Evolutionary conservation across 2,888 invertebrate species (phyloP).

Genomic region (Nomada fabriciana): DNA sequence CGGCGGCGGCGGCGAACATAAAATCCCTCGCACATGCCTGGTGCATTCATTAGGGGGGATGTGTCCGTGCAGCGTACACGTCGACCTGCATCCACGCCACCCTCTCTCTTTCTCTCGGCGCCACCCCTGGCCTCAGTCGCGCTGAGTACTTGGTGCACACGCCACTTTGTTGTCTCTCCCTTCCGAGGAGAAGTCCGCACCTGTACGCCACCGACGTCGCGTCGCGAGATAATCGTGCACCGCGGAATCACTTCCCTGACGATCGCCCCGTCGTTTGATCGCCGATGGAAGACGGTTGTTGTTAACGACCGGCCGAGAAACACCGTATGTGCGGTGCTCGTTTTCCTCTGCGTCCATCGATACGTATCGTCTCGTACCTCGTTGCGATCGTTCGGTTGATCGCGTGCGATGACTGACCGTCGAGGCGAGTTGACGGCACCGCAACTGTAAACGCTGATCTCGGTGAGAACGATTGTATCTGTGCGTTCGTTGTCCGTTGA

Average conservation of each 20-base stretch:
- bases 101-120: conserved; percentile 70
- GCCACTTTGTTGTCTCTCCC: conserved; percentile 67
- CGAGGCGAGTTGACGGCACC: conserved; percentile 17
- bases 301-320: background rate
- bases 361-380: background rate
- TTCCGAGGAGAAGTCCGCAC: conserved; percentile 45
- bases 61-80: conserved; percentile 82
- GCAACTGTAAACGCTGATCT: background rate
- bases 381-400: background rate
- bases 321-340: conserved; percentile 5
- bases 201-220: conserved; percentile 38
- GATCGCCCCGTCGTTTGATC: conserved; percentile 31
- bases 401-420: conserved; percentile 29
- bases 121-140: conserved; percentile 75
- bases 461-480: conserved; percentile 43
- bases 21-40: conserved; percentile 84
- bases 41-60: conserved; percentile 84
- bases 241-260: conserved; percentile 9
- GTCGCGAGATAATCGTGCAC: conserved; percentile 56
- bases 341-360: background rate
- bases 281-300: background rate
- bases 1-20: conserved; percentile 79
- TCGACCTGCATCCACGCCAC: conserved; percentile 78
- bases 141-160: conserved; percentile 73
- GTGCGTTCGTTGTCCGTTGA: conserved; percentile 43